Evolutionary conservation across 2,797 vertebrate genomes (phyloP), one percentile per base, ranked within the genome.

Genomic region (Pteronotus mesoamericanus): DNA sequence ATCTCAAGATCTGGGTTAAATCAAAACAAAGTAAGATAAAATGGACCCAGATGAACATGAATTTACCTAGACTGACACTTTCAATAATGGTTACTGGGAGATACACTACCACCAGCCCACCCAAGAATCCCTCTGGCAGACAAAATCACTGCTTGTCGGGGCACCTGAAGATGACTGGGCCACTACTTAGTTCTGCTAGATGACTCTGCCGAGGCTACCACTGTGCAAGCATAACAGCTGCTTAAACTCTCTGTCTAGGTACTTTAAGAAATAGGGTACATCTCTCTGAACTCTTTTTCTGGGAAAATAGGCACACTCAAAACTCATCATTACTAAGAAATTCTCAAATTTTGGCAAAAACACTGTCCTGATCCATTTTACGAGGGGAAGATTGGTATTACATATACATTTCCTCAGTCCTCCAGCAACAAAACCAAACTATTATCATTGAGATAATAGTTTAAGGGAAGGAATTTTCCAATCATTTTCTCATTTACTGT

Each of bases 21-120:
- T 97, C 96, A 97, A 88, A 95, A 72, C 61, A 44, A 87, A 94
- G 44, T 66, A 90, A 94, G 86, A 93, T 90, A 79, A 97, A 96
- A 95, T 79, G 61, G 80, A 96, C 92, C 94, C 87, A 94, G 72
- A 90, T 90, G 95, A 92, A 80, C 18, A 48, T 89, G 69, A 51
- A 90, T 92, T 91, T 96, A 95, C 93, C 87, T 90, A 95, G 77
- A 53, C 94, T 92, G 96, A 95, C 85, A 68, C 46, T 82, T 90
- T 48, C 18, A 78, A 91, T 59, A 92, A 77, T 24, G 4, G 64
- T 61, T 55, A 24, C 42, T 69, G 53, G 87, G 82, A 86, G 77
- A 72, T 12, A 22, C 18, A 8, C 89, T n/a, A 51, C 53, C 22
- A 34, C 26, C 44, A 93, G 93, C 93, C 96, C 96, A 97, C 97